phyloP scores from a whole-genome alignment of 2,888 invertebrate genomes.

The Auanema freiburgensis region DNA sequence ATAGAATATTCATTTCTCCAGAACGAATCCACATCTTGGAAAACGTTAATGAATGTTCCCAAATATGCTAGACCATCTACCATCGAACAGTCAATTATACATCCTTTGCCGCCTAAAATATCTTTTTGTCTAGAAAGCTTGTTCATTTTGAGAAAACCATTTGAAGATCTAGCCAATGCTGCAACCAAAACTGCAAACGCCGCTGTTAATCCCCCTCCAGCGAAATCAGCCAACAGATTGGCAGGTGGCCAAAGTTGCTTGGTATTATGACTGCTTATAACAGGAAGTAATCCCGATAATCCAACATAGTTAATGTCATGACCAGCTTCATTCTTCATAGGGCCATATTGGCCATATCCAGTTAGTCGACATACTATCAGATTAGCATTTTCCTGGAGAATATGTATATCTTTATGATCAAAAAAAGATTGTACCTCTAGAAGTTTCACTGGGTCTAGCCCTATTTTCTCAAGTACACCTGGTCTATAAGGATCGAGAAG shows the following conservation, averaged over 20 bases:
- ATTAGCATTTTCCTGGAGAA: conserved; percentile 52
- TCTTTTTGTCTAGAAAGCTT: too few species aligned
- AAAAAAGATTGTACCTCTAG: conserved; percentile 64
- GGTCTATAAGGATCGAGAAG: conserved; percentile 87
- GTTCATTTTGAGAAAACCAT: conserved; percentile 29
- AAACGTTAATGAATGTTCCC: conserved; percentile 50
- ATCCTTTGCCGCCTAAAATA: conserved; percentile 53
- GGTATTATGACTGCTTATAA: conserved; percentile 38
- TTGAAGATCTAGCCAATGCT: conserved; percentile 67
- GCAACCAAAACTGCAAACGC: conserved; percentile 86
- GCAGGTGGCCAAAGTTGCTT: conserved; percentile 53
- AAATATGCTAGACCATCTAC: conserved; percentile 58
- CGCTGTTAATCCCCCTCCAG: conserved; percentile 88
- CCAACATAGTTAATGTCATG: conserved; percentile 95
- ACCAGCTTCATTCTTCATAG: conserved; percentile 79
- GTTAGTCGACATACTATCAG: conserved; percentile 89
- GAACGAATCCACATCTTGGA: conserved; percentile 39
- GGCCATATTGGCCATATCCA: conserved; percentile 87
- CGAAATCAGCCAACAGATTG: conserved; percentile 90
- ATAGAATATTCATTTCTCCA: conserved; percentile 50
- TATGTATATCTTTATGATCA: not conserved
- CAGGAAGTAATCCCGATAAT: conserved; percentile 51
- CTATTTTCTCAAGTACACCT: conserved; percentile 88
- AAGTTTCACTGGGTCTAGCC: conserved; percentile 79
- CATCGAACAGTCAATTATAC: conserved; percentile 58